Conservation (phyloP, 2,797 vertebrate genomes). For the Coregonus sp. region DNA sequence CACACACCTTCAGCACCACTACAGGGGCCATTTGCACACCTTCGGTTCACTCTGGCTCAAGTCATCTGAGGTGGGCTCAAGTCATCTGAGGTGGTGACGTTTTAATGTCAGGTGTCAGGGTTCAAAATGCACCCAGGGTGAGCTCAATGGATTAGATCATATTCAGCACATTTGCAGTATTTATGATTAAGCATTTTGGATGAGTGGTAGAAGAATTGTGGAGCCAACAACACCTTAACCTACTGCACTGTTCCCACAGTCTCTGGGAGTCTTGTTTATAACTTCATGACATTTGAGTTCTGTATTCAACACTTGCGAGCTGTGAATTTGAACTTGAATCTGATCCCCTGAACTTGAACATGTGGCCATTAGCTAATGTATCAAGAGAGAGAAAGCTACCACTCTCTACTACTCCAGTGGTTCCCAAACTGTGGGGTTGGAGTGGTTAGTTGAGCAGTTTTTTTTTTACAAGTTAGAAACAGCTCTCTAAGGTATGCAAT, state of each 20-base stretch:
- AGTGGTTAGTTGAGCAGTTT: no score
- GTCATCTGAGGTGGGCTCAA: background rate
- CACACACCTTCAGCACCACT: background rate
- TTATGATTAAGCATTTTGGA: no score
- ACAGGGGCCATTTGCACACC: background rate
- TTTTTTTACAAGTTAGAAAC: no score
- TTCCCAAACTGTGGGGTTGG: no score
- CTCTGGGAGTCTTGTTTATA: background rate
- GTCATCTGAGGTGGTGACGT: background rate
- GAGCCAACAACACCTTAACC: background rate
- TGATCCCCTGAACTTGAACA: background rate
- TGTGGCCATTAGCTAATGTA: no score
- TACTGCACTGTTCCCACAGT: background rate
- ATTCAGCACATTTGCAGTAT: background rate
- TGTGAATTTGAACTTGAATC: background rate
- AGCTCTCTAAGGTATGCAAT: no score
- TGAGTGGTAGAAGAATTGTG: background rate
- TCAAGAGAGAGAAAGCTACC: no score
- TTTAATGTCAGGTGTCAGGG: background rate
- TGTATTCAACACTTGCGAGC: background rate
- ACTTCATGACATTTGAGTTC: background rate
- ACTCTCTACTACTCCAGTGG: no score
- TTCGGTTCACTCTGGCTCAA: background rate
- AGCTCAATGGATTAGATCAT: background rate
- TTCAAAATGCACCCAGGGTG: background rate